Percentiles rank a stretch among this genome's conserved stretches.
Evolutionary conservation across 2,797 vertebrate species (phyloP).

Genomic region (Astyanax mexicanus): DNA sequence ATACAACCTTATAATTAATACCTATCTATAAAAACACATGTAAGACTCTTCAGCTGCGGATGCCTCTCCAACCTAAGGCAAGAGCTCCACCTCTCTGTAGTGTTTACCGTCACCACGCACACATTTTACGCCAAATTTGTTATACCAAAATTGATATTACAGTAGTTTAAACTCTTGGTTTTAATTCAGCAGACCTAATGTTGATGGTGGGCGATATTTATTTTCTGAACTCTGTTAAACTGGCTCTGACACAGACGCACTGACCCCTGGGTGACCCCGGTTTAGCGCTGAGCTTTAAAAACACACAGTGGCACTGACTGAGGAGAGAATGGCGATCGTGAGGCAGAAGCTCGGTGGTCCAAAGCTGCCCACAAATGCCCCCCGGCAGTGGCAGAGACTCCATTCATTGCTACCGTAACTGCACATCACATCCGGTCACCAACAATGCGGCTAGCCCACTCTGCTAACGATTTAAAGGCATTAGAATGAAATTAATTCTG

Average conservation of each 20-base stretch:
- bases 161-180: too few relatives aligned
- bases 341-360: background rate
- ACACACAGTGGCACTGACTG: background rate
- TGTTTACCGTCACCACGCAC: slow-evolving; percentile 35
- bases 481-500: background rate
- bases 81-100: slow-evolving; percentile 36
- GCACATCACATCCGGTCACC: background rate
- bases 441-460: background rate
- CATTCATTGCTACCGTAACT: background rate
- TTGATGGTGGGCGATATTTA: background rate
- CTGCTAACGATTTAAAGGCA: background rate
- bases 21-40: background rate
- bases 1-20: too few relatives aligned
- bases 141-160: background rate
- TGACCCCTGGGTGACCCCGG: slow-evolving; percentile 79
- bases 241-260: slow-evolving; percentile 54
- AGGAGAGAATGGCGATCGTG: background rate
- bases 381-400: background rate
- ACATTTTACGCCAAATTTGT: too few relatives aligned
- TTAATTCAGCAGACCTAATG: background rate
- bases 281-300: slow-evolving; percentile 61
- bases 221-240: background rate
- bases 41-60: background rate
- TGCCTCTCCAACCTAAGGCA: background rate
- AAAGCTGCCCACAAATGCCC: background rate